Conservation (phyloP, 2,113 vertebrate species). For the Pollimyrus isidori region DNA sequence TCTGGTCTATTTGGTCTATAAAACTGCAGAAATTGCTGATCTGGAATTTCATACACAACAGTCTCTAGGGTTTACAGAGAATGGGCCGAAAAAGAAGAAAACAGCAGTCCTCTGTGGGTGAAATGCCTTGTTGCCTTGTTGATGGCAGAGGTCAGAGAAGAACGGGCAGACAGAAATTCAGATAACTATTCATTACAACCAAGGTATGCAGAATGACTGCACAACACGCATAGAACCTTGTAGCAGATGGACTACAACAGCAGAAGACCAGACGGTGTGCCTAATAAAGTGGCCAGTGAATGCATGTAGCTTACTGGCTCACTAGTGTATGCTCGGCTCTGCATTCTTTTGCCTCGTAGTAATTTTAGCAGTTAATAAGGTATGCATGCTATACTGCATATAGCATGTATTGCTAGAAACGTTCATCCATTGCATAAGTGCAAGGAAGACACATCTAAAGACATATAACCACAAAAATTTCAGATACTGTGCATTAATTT, state of each 20-base stretch:
- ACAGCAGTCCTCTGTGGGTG: background rate
- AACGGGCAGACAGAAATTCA: background rate
- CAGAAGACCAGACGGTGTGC: background rate
- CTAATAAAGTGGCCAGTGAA: background rate
- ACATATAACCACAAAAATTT: background rate
- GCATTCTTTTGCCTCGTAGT: background rate
- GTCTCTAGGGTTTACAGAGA: background rate
- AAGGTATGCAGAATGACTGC: background rate
- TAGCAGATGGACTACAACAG: background rate
- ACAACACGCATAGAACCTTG: background rate
- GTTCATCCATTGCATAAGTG: background rate
- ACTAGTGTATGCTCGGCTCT: background rate
- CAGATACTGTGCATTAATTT: background rate
- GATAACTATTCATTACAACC: background rate
- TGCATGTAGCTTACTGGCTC: background rate
- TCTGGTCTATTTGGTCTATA: no score
- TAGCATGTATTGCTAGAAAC: background rate
- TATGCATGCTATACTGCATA: background rate
- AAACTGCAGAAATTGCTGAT: background rate
- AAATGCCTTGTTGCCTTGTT: background rate
- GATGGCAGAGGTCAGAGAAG: background rate
- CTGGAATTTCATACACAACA: background rate
- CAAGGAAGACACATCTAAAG: background rate
- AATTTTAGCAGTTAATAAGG: background rate
- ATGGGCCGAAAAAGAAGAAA: background rate